Conservation (phyloP, 2,797 vertebrate genomes). For the Echeneis naucrates region DNA sequence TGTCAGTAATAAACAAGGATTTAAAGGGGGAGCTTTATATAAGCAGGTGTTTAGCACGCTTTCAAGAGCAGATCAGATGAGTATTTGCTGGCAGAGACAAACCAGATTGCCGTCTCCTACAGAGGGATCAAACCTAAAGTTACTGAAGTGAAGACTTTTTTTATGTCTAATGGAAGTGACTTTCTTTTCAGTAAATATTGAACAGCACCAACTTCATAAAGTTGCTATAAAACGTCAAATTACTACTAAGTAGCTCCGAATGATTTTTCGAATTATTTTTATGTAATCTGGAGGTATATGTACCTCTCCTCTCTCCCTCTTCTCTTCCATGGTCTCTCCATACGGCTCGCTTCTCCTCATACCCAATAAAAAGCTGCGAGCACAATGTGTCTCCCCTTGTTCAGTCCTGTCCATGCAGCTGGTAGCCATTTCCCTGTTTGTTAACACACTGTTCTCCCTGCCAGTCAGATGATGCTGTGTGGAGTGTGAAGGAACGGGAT, state of each 20-base stretch:
- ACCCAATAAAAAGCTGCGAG: conserved; percentile 74
- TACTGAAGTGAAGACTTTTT: conserved; percentile 27
- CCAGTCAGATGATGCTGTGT: conserved; percentile 62
- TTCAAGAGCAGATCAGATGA: conserved; percentile 24
- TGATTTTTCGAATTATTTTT: background rate
- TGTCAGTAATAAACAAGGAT: background rate
- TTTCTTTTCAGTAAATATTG: conserved; percentile 25
- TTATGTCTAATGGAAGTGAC: conserved; percentile 24
- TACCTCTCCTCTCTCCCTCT: conserved; percentile 31
- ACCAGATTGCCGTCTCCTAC: conserved; percentile 22
- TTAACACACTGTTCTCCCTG: conserved; percentile 67
- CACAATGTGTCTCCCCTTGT: conserved; percentile 42
- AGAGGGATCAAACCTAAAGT: conserved; percentile 17
- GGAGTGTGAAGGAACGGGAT: conserved; percentile 38
- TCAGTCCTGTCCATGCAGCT: conserved; percentile 62
- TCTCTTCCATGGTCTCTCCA: conserved; percentile 40
- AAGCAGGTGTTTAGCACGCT: conserved; percentile 28
- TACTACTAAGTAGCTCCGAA: conserved; percentile 51
- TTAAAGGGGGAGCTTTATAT: background rate
- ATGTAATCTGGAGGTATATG: background rate
- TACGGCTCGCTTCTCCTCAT: conserved; percentile 60
- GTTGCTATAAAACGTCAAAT: conserved; percentile 39
- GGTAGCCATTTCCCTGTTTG: conserved; percentile 72
- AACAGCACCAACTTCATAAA: conserved; percentile 25
- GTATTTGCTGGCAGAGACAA: conserved; percentile 26